Evolutionary conservation across 2,888 invertebrate species (phyloP), one percentile per base, ranked within the genome.

Genomic region (Elmis aenea): DNA sequence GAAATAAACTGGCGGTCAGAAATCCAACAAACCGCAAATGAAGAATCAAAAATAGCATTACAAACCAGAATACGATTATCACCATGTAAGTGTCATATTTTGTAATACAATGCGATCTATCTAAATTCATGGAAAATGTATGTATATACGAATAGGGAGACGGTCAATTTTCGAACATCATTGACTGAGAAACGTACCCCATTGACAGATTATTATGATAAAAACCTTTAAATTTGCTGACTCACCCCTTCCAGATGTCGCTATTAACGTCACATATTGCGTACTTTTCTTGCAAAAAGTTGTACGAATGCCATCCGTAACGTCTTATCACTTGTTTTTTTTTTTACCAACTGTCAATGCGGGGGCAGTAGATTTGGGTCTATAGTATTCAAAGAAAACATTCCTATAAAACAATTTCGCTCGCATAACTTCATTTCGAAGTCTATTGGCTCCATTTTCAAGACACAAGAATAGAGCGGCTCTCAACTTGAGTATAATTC

Each of bases 1-100:
- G 68, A 69, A 39, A 64, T 68, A 52, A 62, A 65, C 34, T 71
- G 71, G 71, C 57, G 70, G 50, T 60, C 62, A 36, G 70, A 68
- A 39, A 58, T 66, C 49, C 67, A 66, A 39, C 49, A 66, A 34
- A 66, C 67, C 36, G 57, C 66, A 9, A 59, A 58, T 36, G 70
- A 70, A 46, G 70, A 70, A 42, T 66, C 67, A 24, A 70, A 68
- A 57, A 58, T 67, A 32, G 67, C 68, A 10, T 56, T 71, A 18
- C 69, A 70, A 49, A 62, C 68, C 28, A 55, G 70, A 45, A 62
- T 71, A 38, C 67, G 68, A 37, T 58, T 70, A 13, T 68, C 69
- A 31, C 68, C 68, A 35, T 66, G 70, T 70, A 57, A 68, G 67
- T 66, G 23, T 13, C 18, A n/a, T n/a, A n/a, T n/a, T n/a, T n/a